Evolutionary conservation across 2,113 vertebrate genomes (phyloP), one percentile per base, ranked within the genome.

Genomic region (Lampris megalopsis): DNA sequence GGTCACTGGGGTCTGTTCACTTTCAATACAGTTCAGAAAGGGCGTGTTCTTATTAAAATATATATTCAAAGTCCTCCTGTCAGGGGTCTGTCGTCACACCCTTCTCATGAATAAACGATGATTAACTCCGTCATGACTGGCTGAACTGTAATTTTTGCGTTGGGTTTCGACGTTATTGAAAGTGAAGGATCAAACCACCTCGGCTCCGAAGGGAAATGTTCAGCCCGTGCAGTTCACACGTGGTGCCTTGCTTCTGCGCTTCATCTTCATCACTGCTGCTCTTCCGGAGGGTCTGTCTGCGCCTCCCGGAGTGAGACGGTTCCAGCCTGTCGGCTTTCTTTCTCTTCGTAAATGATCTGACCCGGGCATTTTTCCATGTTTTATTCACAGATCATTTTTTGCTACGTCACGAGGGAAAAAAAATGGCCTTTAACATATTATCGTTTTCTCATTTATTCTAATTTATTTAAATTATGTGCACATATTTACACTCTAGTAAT

Each of bases 391-490:
- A 87, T 89, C 58, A 91, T 87, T 93, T 94, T 24, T 0, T 86
- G 70, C 48, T 75, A 93, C 93, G 24, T 24, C 24, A 24, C 24
- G 24, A 87, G 94, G 86, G 88, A 63, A 10, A 89, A 94, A 93
- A 95, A 94, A 73, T 83, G 91, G 93, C 94, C 94, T 95, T 96
- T 83, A 94, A 95, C 91, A 93, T 91, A 53, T 90, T 59, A 85
- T 74, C 84, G 88, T 85, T 95, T 85, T 88, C 88, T 92, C 81
- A 76, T 88, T 94, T 94, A 90, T 73, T 82, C 94, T 97, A 94
- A 96, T 96, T 95, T 96, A 95, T 96, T 96, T 95, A 95, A 96
- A 94, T 93, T 93, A 94, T 92, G 91, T 95, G 92, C 93, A 94
- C 94, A 95, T 94, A 95, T 94, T 91, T 90, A 91, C 84, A 88